phyloP scores from a whole-genome alignment of 2,797 vertebrate genomes.

The Acanthopagrus latus region DNA sequence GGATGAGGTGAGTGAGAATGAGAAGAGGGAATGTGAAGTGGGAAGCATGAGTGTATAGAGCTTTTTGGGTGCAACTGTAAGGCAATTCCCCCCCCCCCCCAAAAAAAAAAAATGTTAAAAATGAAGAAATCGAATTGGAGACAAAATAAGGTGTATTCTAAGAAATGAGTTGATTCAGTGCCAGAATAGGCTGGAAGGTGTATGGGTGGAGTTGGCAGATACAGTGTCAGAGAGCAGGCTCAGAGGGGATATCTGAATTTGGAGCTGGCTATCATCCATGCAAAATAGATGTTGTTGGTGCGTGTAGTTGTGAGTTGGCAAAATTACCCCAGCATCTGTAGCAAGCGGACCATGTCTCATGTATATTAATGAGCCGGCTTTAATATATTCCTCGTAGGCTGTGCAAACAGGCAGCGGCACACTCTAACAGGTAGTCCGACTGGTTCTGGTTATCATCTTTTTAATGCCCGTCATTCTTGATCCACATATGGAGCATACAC shows the following conservation, averaged over 20 bases:
- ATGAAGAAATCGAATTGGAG: slow-evolving; percentile 37
- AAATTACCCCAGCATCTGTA: slow-evolving; percentile 83
- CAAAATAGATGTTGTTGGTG: slow-evolving; percentile 80
- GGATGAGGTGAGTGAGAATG: slow-evolving; percentile 81
- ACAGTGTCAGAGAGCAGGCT: slow-evolving; percentile 66
- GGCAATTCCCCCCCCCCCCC: slow-evolving; percentile 16
- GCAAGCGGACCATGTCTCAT: slow-evolving; percentile 81
- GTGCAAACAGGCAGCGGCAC: slow-evolving; percentile 69
- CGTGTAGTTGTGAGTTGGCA: slow-evolving; percentile 78
- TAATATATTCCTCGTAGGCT: slow-evolving; percentile 80
- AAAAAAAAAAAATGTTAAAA: slow-evolving; percentile 37
- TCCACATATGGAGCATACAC: slow-evolving; percentile 12
- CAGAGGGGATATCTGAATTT: slow-evolving; percentile 71
- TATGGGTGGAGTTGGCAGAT: slow-evolving; percentile 49
- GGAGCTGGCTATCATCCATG: slow-evolving; percentile 74
- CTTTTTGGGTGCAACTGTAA: slow-evolving; percentile 6
- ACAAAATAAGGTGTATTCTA: slow-evolving; percentile 34
- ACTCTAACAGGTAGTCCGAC: slow-evolving; percentile 77
- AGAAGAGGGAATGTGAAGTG: slow-evolving; percentile 13
- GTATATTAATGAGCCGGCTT: slow-evolving; percentile 81
- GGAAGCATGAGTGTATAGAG: slow-evolving; percentile 16
- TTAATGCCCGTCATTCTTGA: slow-evolving; percentile 38
- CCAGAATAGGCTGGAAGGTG: slow-evolving; percentile 52
- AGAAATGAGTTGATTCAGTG: slow-evolving; percentile 45
- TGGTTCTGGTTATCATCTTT: slow-evolving; percentile 52